These are phyloP conservation scores for Lagodon rhomboides DNA, from an alignment of 2,797 vertebrate species.

Conservation along the genomic window DNA sequence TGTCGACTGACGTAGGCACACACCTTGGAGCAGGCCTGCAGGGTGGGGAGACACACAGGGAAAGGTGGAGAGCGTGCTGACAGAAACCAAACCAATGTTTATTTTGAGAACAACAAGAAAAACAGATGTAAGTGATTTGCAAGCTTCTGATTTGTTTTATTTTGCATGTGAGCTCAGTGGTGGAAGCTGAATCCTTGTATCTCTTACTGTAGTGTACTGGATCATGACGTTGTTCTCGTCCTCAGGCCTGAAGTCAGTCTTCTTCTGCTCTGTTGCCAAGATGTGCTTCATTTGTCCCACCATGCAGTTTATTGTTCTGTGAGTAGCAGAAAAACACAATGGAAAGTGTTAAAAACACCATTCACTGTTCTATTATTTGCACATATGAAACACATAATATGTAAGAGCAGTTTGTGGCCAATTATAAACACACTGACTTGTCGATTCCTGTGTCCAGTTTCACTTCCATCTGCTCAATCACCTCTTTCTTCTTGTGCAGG, in stretches of 20 bases:
- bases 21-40: slow-evolving; percentile 96
- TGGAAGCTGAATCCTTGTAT: background rate
- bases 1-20: slow-evolving; percentile 95
- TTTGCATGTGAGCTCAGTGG: slow-evolving; percentile 36
- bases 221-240: slow-evolving; percentile 99
- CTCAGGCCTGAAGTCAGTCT: slow-evolving; percentile 99
- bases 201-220: slow-evolving; percentile 96
- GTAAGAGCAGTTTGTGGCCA: background rate
- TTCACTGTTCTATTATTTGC: background rate
- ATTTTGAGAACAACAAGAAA: background rate
- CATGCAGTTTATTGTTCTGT: slow-evolving; percentile 99
- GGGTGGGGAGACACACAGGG: background rate
- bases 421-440: slow-evolving; percentile 85
- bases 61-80: slow-evolving; percentile 1
- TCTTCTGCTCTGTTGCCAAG: slow-evolving; percentile 96
- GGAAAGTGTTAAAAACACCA: background rate
- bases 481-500: slow-evolving; percentile 99
- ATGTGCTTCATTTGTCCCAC: slow-evolving; percentile 99
- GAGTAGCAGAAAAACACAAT: slow-evolving; percentile 33
- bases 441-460: slow-evolving; percentile 98
- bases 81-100: background rate
- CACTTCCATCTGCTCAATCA: slow-evolving; percentile 99
- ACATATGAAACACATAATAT: slow-evolving; percentile 2
- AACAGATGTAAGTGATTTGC: background rate
- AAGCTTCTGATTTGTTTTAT: slow-evolving; percentile 27